Conservation (phyloP, 2,797 vertebrate genomes). For the Diglossa cyanea region DNA sequence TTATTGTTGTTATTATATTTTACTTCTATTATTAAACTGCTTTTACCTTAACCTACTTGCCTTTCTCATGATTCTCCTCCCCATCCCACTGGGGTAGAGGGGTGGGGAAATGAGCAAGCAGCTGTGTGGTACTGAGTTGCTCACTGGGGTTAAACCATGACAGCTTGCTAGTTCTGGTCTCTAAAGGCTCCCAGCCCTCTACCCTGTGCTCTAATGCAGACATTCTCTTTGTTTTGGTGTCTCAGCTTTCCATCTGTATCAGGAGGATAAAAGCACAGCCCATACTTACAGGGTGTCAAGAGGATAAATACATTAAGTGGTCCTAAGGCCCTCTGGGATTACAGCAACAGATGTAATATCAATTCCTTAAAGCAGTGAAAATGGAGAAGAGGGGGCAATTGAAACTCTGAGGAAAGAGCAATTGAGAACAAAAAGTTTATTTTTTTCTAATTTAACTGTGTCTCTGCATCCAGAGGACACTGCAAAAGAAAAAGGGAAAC, state of each 20-base stretch:
- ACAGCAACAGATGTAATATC: background rate
- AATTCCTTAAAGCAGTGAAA: conserved; percentile 1
- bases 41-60: background rate
- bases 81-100: too few relatives aligned
- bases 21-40: background rate
- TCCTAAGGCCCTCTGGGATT: conserved; percentile 1
- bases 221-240: background rate
- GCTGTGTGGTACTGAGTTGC: background rate
- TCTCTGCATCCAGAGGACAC: background rate
- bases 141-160: background rate
- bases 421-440: background rate
- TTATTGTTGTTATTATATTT: background rate
- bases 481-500: background rate
- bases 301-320: conserved; percentile 29
- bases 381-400: background rate
- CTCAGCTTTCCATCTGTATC: background rate
- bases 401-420: background rate
- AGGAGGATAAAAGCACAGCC: background rate
- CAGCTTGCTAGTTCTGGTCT: background rate
- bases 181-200: background rate
- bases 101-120: background rate
- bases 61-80: background rate
- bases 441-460: background rate
- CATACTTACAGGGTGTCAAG: background rate
- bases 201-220: background rate